Base-by-base conservation (phyloP, 53 echinoderm and acorn worm genomes). In the Patiria pectinifera region DNA sequence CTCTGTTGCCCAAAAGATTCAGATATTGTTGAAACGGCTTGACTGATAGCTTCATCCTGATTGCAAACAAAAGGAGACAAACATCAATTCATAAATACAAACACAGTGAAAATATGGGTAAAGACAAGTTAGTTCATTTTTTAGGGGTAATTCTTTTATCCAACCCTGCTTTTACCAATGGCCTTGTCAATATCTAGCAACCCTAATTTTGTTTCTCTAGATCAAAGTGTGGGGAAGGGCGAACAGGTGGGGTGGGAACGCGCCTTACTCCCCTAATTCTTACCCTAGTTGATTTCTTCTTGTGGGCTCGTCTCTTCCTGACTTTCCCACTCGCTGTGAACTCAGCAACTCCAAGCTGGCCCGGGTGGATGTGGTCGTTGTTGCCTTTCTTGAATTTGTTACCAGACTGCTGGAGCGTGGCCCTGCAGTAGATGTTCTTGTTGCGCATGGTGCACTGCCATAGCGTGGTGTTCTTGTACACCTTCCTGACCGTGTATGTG, bases 361-460 rank as follows among this genome's bases (percentile, higher is more conserved):
- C 80, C 2, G 15, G 45, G n/a, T 92, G 92, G 44, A 49, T 53
- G 84, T 92, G 92, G 3, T 9, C 76, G 45, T 44, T 22, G 15
- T 9, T 15, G 35, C 92, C 92, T n/a, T 43, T 72, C 2, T 26
- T 71, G 85, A 84, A 92, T 21, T 24, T 13, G 15, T 85, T 71
- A 19, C 61, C 92, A 1, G 11, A 18, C 85, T 92, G 92, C 3
- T 71, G n/a, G 45, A 92, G 75, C 5, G 84, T 84, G 2, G 92
- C 84, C 7, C 60, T 15, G 62, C 92, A 92, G 59, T 85, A 85
- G 16, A 77, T 59, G 23, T 53, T 84, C 76, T 84, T 85, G 78
- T 85, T 92, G 3, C 92, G 92, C 4, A 62, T 53, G 11, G 46
- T 45, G 76, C 86, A 86, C 83, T 82, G 62, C 91, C 91, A 91